Percentiles rank a stretch among this genome's conserved stretches.
Conservation (phyloP, 1,140 invertebrate species). For the Drosophila sechellia region DNA sequence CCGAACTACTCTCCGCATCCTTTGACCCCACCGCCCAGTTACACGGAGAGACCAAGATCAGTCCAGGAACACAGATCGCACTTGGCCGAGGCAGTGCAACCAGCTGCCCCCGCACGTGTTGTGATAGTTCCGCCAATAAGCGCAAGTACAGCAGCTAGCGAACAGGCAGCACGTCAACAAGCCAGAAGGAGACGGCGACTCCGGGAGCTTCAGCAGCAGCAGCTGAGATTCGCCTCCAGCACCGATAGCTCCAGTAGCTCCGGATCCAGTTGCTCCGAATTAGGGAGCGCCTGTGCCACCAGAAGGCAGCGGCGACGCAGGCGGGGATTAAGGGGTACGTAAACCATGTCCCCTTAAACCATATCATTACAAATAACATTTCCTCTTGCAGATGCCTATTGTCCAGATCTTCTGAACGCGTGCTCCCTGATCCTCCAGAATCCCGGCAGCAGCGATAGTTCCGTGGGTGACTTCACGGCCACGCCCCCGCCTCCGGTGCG, state of each 20-base stretch:
- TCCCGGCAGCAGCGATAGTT: constrained; percentile 75
- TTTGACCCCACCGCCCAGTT: constrained; percentile 73
- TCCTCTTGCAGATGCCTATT: constrained; percentile 69
- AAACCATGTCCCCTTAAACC: not conserved
- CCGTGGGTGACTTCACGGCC: constrained; percentile 78
- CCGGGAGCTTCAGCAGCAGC: constrained; percentile 63
- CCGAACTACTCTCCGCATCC: constrained; percentile 64
- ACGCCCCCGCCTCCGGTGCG: constrained; percentile 55
- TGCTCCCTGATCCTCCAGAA: constrained; percentile 76
- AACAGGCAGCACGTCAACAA: constrained; percentile 59
- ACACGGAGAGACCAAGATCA: constrained; percentile 53
- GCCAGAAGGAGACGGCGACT: constrained; percentile 60
- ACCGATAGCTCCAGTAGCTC: constrained; percentile 59
- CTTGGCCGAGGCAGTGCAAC: constrained; percentile 14
- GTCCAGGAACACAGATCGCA: not conserved
- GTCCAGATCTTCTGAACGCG: constrained; percentile 78
- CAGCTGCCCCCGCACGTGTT: not conserved
- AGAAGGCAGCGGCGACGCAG: constrained; percentile 59
- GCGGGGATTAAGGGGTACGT: constrained; percentile 58
- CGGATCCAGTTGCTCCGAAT: constrained; percentile 53
- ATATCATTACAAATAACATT: not conserved
- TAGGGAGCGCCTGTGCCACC: constrained; percentile 21
- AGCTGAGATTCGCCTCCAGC: constrained; percentile 53
- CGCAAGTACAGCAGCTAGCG: constrained; percentile 4
- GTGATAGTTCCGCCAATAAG: not conserved